phyloP scores from a whole-genome alignment of 2,797 vertebrate genomes.

The Myotis daubentonii region DNA sequence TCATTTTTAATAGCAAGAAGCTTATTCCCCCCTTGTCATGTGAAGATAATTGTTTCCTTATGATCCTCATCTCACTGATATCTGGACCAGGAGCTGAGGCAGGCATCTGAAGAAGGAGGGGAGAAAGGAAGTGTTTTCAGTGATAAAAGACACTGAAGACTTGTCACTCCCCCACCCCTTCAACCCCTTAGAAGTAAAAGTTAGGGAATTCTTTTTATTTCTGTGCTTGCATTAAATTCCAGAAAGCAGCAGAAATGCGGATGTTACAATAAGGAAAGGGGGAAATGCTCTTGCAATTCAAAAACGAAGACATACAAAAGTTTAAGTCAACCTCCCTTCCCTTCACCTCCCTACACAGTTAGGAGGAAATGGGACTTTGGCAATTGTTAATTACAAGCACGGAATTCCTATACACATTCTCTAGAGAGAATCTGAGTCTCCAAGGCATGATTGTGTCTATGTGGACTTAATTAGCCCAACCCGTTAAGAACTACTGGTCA shows the following conservation, averaged over 20 bases:
- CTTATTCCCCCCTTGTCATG: not conserved
- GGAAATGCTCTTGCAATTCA: slow-evolving; percentile 40
- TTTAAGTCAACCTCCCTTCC: not conserved
- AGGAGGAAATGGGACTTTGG: not conserved
- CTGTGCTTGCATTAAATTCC: slow-evolving; percentile 31
- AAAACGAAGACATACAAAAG: not conserved
- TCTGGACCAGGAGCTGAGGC: not conserved
- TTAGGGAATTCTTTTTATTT: slow-evolving; percentile 58
- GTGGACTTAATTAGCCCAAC: slow-evolving; percentile 38
- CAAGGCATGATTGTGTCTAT: not conserved
- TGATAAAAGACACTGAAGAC: not conserved
- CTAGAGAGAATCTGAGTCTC: not conserved
- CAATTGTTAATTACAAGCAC: not conserved
- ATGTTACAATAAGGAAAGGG: slow-evolving; percentile 30
- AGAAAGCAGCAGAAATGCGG: slow-evolving; percentile 13
- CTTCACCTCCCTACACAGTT: not conserved
- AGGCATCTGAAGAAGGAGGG: slow-evolving; percentile 47
- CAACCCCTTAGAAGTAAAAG: slow-evolving; percentile 32
- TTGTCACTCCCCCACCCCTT: not conserved
- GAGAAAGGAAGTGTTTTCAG: not conserved
- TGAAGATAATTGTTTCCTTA: slow-evolving; percentile 76
- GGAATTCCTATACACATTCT: not conserved
- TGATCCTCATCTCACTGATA: slow-evolving; percentile 64
- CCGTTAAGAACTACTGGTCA: not conserved
- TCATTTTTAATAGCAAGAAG: slow-evolving; percentile 69